Evolutionary conservation across 2,797 vertebrate species (phyloP).

Genomic region (Denticeps clupeoides): DNA sequence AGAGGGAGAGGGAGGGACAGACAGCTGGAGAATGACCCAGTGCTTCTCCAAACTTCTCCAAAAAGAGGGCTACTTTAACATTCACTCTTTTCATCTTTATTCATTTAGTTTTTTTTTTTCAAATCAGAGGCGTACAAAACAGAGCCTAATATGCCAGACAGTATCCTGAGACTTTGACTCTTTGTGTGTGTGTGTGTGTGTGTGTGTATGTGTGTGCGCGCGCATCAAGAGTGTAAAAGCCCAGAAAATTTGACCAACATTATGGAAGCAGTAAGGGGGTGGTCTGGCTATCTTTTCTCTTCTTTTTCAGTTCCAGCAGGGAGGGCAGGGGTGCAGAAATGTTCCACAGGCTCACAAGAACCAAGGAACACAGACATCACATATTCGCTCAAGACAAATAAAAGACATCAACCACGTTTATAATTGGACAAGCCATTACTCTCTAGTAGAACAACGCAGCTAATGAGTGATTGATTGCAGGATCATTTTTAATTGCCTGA

Average conservation of each 20-base stretch:
- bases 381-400: slow-evolving; percentile 20
- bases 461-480: slow-evolving; percentile 44
- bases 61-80: slow-evolving; percentile 23
- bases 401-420: slow-evolving; percentile 21
- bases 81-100: slow-evolving; percentile 32
- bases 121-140: slow-evolving; percentile 17
- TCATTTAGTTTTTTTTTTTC: slow-evolving; percentile 15
- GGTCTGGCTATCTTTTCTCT: too few relatives aligned
- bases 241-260: too few relatives aligned
- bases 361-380: slow-evolving; percentile 35
- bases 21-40: slow-evolving; percentile 23
- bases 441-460: slow-evolving; percentile 34
- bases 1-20: slow-evolving; percentile 22
- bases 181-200: neutral
- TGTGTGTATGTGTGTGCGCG: neutral
- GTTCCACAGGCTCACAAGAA: slow-evolving; percentile 17
- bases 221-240: neutral
- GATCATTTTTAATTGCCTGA: slow-evolving; percentile 40
- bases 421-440: slow-evolving; percentile 45
- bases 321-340: too few relatives aligned
- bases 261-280: too few relatives aligned
- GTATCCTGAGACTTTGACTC: slow-evolving; percentile 12
- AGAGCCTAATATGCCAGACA: slow-evolving; percentile 1
- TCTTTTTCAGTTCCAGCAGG: too few relatives aligned
- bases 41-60: slow-evolving; percentile 25